Base-by-base conservation (phyloP, 2,797 vertebrate genomes). In the Hapalemur alaotrensis region DNA sequence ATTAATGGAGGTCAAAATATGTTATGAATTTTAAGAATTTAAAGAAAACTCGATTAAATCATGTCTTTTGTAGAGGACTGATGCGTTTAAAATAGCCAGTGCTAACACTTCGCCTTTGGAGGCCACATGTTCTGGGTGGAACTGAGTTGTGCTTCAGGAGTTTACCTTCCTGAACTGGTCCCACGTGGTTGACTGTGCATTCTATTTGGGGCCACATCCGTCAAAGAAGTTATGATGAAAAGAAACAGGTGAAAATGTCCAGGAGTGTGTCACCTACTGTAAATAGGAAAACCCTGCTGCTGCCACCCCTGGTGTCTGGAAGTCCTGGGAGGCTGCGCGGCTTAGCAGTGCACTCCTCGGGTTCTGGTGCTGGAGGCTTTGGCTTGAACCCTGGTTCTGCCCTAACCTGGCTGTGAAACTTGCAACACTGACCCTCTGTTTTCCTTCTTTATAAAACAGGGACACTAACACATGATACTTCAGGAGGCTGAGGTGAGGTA, bases 11-110 rank as follows among this genome's bases (percentile, higher is more conserved):
- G 17, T 61, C 20, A 11, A 10, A 82, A 25, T 22, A n/a, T 48
- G 48, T 20, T 57, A 25, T 81, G 20, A 80, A 81, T 79, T 92
- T 25, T 61, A 86, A 63, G 50, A 86, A 78, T 67, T 78, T 43
- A 32, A 57, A 86, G 38, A 59, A 35, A 92, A 32, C 38, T 1
- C 25, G 17, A 59, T 30, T 12, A 32, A 61, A 50, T 50, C 20
- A 20, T 25, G 35, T 13, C 28, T 59, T 78, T 46, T 78, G 6
- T 70, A 78, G 30, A 75, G 30, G 17, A 61, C 30, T 67, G 23
- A 69, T 14, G 17, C 32, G 35, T 83, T 92, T 73, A 69, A 81
- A 61, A 38, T 2, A 72, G 25, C 48, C 38, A 69, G 2, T 2
- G 38, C 8, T 7, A 5, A 35, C 1, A 18, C 6, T 23, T 46